Evolutionary conservation across 2,113 vertebrate species (phyloP).

Genomic region (Chlorocebus sabaeus): DNA sequence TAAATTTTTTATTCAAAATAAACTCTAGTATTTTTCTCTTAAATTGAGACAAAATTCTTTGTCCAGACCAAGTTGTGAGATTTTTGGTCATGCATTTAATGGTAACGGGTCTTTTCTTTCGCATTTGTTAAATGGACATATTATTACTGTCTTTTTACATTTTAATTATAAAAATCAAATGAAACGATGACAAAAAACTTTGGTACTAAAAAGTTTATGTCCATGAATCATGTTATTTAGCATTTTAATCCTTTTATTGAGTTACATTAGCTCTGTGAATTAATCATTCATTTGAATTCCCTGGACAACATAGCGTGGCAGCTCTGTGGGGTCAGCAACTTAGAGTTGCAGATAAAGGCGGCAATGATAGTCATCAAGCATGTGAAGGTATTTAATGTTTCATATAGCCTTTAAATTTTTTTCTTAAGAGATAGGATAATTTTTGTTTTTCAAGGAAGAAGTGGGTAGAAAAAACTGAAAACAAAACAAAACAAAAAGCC

Average conservation of each 20-base stretch:
- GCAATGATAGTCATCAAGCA: background rate
- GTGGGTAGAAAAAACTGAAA: background rate
- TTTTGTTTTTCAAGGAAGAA: background rate
- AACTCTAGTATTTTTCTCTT: background rate
- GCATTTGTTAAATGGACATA: background rate
- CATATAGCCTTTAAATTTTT: background rate
- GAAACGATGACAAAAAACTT: background rate
- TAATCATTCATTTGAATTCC: background rate
- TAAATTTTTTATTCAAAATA: background rate
- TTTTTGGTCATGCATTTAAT: background rate
- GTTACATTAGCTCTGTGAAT: background rate
- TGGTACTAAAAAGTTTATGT: background rate
- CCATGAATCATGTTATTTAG: background rate
- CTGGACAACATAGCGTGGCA: background rate
- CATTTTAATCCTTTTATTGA: background rate
- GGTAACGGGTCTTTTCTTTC: background rate
- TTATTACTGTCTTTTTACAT: background rate
- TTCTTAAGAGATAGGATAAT: background rate
- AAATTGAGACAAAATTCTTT: background rate
- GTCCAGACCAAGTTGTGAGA: background rate
- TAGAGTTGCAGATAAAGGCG: background rate
- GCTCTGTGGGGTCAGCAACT: background rate
- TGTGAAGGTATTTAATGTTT: background rate
- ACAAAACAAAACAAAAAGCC: background rate
- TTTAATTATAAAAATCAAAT: background rate